Conservation (phyloP, 2,797 vertebrate genomes). For the Acanthis flammea region DNA sequence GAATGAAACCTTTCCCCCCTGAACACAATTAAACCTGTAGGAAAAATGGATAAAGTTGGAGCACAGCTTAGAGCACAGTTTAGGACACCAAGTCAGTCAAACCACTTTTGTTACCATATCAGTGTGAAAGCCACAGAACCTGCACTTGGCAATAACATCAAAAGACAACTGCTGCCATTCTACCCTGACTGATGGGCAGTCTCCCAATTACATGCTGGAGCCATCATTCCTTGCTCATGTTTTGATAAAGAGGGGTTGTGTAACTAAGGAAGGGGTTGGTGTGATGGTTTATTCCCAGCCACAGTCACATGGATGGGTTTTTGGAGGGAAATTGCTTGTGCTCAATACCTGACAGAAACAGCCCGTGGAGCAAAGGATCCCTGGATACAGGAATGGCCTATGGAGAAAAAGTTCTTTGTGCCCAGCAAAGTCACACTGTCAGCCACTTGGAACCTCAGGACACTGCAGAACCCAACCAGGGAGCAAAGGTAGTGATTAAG, state of each 20-base stretch:
- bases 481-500: background rate
- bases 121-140: background rate
- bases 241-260: background rate
- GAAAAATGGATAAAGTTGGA: background rate
- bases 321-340: background rate
- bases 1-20: background rate
- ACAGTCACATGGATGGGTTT: background rate
- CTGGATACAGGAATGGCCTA: rapidly evolving
- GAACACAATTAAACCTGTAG: background rate
- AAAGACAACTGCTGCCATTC: background rate
- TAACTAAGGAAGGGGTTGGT: background rate
- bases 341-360: background rate
- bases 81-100: background rate
- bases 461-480: background rate
- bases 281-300: background rate
- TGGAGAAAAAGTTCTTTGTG: background rate
- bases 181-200: background rate
- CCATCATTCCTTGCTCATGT: background rate
- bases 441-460: background rate
- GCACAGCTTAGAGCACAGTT: background rate
- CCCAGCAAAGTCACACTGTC: background rate
- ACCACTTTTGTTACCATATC: background rate
- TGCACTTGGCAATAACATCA: background rate
- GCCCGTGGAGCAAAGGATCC: background rate
- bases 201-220: background rate